Percentiles rank a stretch among this genome's conserved stretches.
Evolutionary conservation across 2,797 vertebrate genomes (phyloP).

Genomic region (Zalophus californianus): DNA sequence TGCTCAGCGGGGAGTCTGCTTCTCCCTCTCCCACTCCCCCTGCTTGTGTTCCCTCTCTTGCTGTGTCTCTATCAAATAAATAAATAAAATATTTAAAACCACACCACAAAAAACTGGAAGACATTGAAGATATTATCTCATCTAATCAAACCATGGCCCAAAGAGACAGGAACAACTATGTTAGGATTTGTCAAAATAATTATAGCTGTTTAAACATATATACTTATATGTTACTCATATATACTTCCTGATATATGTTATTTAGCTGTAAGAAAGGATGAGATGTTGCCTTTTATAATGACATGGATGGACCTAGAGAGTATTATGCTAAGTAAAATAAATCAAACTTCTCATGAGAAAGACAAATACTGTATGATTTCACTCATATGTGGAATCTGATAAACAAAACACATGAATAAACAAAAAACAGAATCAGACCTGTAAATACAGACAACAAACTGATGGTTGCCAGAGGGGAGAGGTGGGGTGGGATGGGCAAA

Average conservation of each 20-base stretch:
- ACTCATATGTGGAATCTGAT: background rate
- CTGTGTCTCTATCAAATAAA: no score
- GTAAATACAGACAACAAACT: background rate
- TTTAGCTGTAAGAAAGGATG: background rate
- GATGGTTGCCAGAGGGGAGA: background rate
- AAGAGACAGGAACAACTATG: background rate
- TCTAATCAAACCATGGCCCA: background rate
- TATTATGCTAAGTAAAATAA: background rate
- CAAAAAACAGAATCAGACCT: background rate
- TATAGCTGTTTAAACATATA: background rate
- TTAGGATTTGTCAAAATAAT: constrained; percentile 58
- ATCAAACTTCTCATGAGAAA: background rate
- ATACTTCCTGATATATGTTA: background rate
- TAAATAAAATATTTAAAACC: no score
- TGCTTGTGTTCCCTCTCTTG: no score
- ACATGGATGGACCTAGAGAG: background rate
- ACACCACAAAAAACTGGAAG: constrained; percentile 11
- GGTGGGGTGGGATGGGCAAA: background rate
- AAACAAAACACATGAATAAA: background rate
- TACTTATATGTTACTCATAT: background rate
- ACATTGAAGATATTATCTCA: constrained; percentile 1
- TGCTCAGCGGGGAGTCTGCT: no score
- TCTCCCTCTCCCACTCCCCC: no score
- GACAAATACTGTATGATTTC: background rate
- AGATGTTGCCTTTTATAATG: background rate